These are phyloP conservation scores for Apus apus DNA, from an alignment of 2,113 vertebrate genomes.

Conservation along the genomic window DNA sequence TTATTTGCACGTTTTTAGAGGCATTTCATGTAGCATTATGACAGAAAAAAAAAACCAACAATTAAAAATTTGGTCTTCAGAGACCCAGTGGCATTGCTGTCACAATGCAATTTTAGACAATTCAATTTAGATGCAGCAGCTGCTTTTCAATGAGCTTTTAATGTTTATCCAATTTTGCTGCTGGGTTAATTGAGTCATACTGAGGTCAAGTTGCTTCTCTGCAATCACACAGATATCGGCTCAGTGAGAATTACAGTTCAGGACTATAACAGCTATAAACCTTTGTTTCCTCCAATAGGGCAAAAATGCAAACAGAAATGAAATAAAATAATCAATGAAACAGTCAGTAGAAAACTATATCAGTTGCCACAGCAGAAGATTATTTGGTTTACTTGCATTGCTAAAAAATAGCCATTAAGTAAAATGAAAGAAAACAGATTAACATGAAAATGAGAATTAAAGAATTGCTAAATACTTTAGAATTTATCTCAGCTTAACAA, in stretches of 20 bases:
- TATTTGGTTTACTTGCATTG: background rate
- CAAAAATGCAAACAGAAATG: background rate
- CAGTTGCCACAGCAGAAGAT: background rate
- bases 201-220: conserved; percentile 61
- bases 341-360: background rate
- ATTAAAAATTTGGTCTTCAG: conserved; percentile 45
- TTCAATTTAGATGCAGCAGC: conserved; percentile 62
- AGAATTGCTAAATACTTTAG: background rate
- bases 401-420: background rate
- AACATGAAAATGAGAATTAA: background rate
- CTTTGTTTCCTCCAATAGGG: background rate
- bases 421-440: conserved; percentile 1
- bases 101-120: conserved; percentile 54
- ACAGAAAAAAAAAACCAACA: conserved; percentile 33
- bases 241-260: conserved; percentile 35
- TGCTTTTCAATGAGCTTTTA: conserved; percentile 58
- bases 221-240: conserved; percentile 41
- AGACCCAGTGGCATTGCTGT: conserved; percentile 34
- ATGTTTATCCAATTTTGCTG: conserved; percentile 60
- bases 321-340: conserved; percentile 21
- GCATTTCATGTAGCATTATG: background rate
- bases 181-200: conserved; percentile 65
- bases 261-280: conserved; percentile 9
- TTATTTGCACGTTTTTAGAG: conserved; percentile 1
- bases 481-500: background rate